Conservation (phyloP, 1,140 invertebrate genomes). For the Drosophila melanica region DNA sequence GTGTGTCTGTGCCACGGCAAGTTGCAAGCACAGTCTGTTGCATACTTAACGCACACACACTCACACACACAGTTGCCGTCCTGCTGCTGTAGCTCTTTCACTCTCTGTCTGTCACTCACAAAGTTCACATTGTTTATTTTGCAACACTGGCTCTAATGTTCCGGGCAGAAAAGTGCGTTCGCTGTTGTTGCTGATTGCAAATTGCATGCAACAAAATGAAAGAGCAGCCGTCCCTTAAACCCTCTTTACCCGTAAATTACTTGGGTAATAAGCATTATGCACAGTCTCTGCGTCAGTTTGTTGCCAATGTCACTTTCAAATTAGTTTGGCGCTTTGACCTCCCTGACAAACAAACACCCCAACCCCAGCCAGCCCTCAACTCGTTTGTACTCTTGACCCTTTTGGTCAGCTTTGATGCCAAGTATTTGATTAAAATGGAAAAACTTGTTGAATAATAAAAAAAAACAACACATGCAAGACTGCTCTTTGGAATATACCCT, state of each 20-base stretch:
- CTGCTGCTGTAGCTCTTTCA: conserved; percentile 8
- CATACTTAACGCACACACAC: conserved; percentile 26
- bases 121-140: conserved; percentile 62
- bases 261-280: conserved; percentile 77
- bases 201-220: conserved; percentile 63
- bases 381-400: conserved; percentile 7
- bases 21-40: conserved; percentile 59
- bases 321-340: conserved; percentile 54
- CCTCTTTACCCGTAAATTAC: conserved; percentile 34
- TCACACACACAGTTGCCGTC: background rate
- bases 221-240: conserved; percentile 15
- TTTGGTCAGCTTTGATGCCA: conserved; percentile 59
- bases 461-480: background rate
- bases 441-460: conserved; percentile 39
- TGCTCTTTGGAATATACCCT: background rate
- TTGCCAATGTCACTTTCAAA: conserved; percentile 67
- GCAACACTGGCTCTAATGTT: conserved; percentile 70
- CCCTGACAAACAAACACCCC: background rate
- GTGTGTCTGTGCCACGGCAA: conserved; percentile 34
- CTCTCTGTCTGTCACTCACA: conserved; percentile 38
- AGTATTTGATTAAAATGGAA: conserved; percentile 67
- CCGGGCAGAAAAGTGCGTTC: conserved; percentile 9
- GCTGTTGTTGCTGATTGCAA: conserved; percentile 59
- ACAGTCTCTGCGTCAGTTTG: conserved; percentile 54
- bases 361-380: background rate